Conservation (phyloP, 2,797 vertebrate genomes). For the Gallinago nigripennis region DNA sequence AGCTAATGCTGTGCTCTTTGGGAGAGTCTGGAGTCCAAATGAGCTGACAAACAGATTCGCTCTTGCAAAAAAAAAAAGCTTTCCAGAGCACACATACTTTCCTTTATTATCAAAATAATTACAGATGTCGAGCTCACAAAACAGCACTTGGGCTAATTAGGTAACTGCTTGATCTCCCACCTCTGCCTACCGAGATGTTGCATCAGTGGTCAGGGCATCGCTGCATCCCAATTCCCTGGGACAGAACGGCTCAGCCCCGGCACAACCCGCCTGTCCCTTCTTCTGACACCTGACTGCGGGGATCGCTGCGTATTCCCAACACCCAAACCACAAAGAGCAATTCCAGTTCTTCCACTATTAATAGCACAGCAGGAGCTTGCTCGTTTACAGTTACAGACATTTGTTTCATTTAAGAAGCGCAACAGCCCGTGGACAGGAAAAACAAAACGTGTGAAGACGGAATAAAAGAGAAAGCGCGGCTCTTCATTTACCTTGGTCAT, state of each 20-base stretch:
- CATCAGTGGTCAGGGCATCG: background rate
- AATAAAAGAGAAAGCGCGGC: slow-evolving; percentile 59
- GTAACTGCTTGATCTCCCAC: background rate
- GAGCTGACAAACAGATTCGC: slow-evolving; percentile 21
- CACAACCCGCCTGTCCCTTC: background rate
- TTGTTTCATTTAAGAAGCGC: background rate
- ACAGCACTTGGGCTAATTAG: background rate
- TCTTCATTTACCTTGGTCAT: slow-evolving; percentile 97
- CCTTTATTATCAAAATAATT: background rate
- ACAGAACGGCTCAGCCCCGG: background rate
- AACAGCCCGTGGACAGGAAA: slow-evolving; percentile 1
- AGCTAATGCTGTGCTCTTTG: background rate
- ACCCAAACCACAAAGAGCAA: background rate
- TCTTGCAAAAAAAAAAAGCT: background rate
- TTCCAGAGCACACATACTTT: background rate
- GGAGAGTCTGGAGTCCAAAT: background rate
- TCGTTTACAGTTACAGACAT: background rate
- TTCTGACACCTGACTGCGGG: background rate
- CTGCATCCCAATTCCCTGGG: background rate
- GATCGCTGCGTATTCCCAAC: background rate
- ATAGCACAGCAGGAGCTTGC: background rate
- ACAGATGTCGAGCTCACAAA: background rate
- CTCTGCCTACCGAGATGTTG: fast-evolving
- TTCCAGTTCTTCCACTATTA: slow-evolving; percentile 22
- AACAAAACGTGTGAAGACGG: slow-evolving; percentile 51